phyloP scores from a whole-genome alignment of 2,113 vertebrate species.

The Lepus timidus region DNA sequence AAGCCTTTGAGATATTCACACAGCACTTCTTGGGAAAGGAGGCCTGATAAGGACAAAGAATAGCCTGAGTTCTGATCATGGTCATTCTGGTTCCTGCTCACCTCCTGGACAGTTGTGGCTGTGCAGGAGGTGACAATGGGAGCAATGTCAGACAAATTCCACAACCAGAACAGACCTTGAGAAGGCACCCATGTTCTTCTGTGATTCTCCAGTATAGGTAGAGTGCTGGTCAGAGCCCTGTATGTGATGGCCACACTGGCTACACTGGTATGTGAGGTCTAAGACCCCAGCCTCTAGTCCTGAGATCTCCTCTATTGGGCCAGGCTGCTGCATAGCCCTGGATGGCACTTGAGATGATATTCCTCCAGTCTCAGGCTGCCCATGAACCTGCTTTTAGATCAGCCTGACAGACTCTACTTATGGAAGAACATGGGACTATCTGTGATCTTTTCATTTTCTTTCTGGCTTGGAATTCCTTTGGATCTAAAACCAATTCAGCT shows the following conservation, averaged over 20 bases:
- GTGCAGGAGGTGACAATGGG: neutral
- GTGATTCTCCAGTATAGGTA: neutral
- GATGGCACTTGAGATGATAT: neutral
- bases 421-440: neutral
- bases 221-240: neutral
- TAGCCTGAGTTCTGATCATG: neutral
- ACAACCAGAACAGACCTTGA: neutral
- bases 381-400: neutral
- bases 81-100: conserved; percentile 13
- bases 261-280: neutral
- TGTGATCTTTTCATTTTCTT: conserved; percentile 20
- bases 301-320: neutral
- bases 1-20: neutral
- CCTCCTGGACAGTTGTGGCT: neutral
- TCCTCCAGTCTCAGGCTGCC: neutral
- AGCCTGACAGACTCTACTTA: neutral
- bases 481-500: neutral
- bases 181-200: conserved; percentile 16
- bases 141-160: conserved; percentile 15
- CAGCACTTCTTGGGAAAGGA: neutral
- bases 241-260: neutral
- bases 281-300: neutral
- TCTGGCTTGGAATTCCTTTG: conserved; percentile 35
- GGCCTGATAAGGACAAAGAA: neutral
- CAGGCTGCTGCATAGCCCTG: neutral